Conservation (phyloP, 2,797 vertebrate species). For the Capromys pilorides region DNA sequence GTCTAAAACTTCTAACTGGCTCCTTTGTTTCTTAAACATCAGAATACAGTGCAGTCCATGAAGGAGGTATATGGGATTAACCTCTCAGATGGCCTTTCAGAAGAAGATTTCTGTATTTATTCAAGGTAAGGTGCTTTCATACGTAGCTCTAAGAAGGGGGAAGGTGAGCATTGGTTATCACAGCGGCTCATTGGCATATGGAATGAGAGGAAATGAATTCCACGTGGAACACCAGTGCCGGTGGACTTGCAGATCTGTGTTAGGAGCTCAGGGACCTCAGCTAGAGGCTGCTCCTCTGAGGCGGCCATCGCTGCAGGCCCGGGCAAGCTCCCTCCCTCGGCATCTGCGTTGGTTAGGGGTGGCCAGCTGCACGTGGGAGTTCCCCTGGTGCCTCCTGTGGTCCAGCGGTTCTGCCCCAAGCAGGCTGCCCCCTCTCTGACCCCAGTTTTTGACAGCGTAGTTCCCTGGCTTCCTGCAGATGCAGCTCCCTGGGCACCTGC, state of each 20-base stretch:
- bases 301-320: not conserved
- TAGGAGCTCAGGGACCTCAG: not conserved
- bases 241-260: slow-evolving; percentile 1
- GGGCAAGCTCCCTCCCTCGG: not conserved
- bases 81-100: slow-evolving; percentile 90
- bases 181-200: not conserved
- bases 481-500: not conserved
- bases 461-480: not conserved
- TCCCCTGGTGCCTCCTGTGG: not conserved
- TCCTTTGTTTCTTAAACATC: slow-evolving; percentile 61
- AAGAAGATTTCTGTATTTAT: slow-evolving; percentile 90
- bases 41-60: slow-evolving; percentile 87
- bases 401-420: not conserved
- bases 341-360: not conserved
- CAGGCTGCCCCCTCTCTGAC: not conserved
- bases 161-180: not conserved
- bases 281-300: not conserved
- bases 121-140: slow-evolving; percentile 87
- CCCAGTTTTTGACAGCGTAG: not conserved
- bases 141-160: not conserved
- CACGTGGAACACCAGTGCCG: not conserved
- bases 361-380: not conserved
- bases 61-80: slow-evolving; percentile 94
- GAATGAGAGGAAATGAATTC: slow-evolving; percentile 13
- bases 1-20: slow-evolving; percentile 55